Base-by-base conservation (phyloP, 2,113 vertebrate genomes). In the Cryptoleucopteryx plumbea region DNA sequence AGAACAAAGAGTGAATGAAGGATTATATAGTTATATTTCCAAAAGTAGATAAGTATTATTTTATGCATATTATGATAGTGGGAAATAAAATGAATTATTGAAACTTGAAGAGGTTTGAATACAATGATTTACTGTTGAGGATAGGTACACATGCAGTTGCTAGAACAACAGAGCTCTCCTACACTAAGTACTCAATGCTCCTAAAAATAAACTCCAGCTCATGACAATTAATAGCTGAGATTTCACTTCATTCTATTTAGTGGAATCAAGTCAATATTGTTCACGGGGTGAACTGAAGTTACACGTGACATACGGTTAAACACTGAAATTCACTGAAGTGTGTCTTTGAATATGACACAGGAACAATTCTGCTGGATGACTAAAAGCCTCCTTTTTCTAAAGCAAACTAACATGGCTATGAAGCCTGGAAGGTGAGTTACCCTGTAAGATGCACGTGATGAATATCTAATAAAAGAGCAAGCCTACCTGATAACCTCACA, bases 181-280 rank as follows among this genome's bases (percentile, higher is more conserved):
- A 62, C 53, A 50, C 32, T n/a, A 80, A 78, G 63, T 66, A 80
- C 67, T 86, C 26, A 27, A 42, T 66, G 32, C 10, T 89, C 81
- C 93, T 93, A 96, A 94, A 96, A 91, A 87, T 91, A 94, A 91
- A 78, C 36, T 82, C 53, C 42, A 88, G 67, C 45, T 94, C 71
- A 92, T 74, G 62, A 77, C 74, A 95, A 80, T 82, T 95, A 95
- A 83, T 95, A 93, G 26, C 26, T 85, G 82, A 93, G 78, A 52
- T 34, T 62, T 89, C 59, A 43, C 48, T 93, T 94, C 50, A 67
- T 90, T 82, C 66, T 45, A 11, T 90, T 93, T 90, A 88, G 79
- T 82, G 43, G 65, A 68, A 94, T 87, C 61, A 58, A 89, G 67
- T 79, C 81, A 67, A 45, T 82, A 75, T 31, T 59, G 65, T 47